These are phyloP conservation scores for Diplodus puntazzo DNA, from an alignment of 2,797 vertebrate genomes.

Conservation along the genomic window DNA sequence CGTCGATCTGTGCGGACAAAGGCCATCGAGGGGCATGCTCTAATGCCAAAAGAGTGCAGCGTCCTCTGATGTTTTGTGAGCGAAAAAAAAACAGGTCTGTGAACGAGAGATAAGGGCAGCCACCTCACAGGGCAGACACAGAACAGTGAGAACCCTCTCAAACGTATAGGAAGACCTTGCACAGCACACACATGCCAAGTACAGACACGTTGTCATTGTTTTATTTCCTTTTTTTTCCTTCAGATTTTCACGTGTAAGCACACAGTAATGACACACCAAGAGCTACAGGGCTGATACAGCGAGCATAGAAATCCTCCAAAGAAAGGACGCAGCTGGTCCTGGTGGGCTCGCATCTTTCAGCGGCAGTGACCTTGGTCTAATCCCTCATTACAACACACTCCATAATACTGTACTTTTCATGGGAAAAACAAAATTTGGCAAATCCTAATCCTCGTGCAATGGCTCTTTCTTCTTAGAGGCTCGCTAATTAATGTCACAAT, in stretches of 20 bases:
- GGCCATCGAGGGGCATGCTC: slow-evolving; percentile 64
- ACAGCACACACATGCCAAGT: slow-evolving; percentile 14
- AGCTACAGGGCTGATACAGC: slow-evolving; percentile 42
- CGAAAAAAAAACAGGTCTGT: slow-evolving; percentile 71
- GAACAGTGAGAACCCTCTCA: slow-evolving; percentile 55
- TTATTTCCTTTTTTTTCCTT: slow-evolving; percentile 14
- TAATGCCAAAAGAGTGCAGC: slow-evolving; percentile 67
- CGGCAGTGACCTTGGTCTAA: slow-evolving; percentile 85
- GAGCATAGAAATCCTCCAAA: slow-evolving; percentile 45
- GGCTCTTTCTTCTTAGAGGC: slow-evolving; percentile 56
- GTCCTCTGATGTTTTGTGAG: slow-evolving; percentile 71
- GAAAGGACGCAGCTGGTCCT: slow-evolving; percentile 54
- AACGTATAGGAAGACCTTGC: slow-evolving; percentile 50
- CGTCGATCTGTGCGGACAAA: slow-evolving; percentile 65
- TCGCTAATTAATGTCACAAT: slow-evolving; percentile 70
- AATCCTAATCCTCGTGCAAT: slow-evolving; percentile 70
- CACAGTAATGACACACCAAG: slow-evolving; percentile 33
- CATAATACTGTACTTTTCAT: slow-evolving; percentile 66
- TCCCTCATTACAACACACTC: slow-evolving; percentile 78
- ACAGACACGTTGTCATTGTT: slow-evolving; percentile 37
- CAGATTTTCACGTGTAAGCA: slow-evolving; percentile 42
- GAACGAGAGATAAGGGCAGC: slow-evolving; percentile 77
- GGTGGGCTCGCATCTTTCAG: slow-evolving; percentile 64
- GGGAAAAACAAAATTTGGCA: slow-evolving; percentile 71
- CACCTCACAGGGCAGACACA: slow-evolving; percentile 63